Evolutionary conservation across 2,113 vertebrate genomes (phyloP), one percentile per base, ranked within the genome.

Genomic region (Pampusana beccarii): DNA sequence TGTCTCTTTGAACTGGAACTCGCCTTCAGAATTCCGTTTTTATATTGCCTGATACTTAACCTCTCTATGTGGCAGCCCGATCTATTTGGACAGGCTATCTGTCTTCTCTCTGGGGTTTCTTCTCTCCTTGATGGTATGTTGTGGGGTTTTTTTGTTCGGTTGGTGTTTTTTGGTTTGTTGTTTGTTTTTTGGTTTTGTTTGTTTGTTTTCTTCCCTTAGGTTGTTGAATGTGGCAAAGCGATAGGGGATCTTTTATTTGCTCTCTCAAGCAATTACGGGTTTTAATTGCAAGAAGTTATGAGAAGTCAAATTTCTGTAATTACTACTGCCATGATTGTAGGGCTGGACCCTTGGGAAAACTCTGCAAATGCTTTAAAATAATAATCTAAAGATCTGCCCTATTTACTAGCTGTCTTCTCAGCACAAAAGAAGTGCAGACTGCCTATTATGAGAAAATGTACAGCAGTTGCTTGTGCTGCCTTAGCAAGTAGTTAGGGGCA

Each of bases 11-110:
- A 90, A 95, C 69, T 87, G 77, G 40, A 90, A 65, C 94, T 93
- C 90, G 61, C 61, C 69, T 96, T 93, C 80, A 84, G 69, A 92
- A 95, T 92, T 94, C 46, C 65, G 46, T 90, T 95, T 90, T 83
- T 92, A 46, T 90, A 60, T 71, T 78, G 80, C 44, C 13, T 92
- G 50, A 50, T 88, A 53, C 26, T 86, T 95, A 64, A 79, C 86
- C 57, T 69, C 40, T 57, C 26, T 67, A 26, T 3, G 1, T 67
- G 46, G 57, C 16, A 60, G 42, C 21, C 33, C 57, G 80, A 24
- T 80, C 67, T 74, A 8, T 88, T 91, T 94, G 72, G 71, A 90
- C 51, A 92, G 67, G 42, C 33, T 51, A 11, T 77, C 60, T 83
- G 2, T 51, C 42, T 86, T 86, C 21, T 74, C 65, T 81, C 83